Evolutionary conservation across 2,113 vertebrate species (phyloP).

Genomic region (Tragelaphus scriptus): DNA sequence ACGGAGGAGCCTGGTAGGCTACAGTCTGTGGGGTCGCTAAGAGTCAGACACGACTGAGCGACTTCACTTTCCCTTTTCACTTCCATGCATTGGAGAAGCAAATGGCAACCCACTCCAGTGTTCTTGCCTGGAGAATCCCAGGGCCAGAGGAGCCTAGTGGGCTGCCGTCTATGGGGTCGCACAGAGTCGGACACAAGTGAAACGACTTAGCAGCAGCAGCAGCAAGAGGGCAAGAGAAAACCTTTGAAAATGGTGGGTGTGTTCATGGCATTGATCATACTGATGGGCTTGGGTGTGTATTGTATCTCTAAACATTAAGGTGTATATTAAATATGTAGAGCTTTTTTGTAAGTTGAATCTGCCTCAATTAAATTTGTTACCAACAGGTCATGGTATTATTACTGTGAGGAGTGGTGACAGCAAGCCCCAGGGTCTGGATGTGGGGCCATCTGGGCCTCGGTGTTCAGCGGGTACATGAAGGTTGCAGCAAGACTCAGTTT

Average conservation of each 20-base stretch:
- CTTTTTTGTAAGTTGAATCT: neutral
- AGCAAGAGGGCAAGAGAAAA: neutral
- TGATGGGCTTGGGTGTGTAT: accelerated
- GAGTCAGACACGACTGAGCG: no score
- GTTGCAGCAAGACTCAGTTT: neutral
- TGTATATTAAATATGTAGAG: neutral
- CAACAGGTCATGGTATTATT: neutral
- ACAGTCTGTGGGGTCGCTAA: no score
- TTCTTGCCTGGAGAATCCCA: no score
- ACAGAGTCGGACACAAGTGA: no score
- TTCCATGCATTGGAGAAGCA: no score
- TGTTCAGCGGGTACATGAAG: accelerated
- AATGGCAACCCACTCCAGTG: no score
- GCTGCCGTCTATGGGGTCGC: no score
- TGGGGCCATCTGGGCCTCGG: accelerated
- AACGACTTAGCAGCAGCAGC: no score
- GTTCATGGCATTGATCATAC: neutral
- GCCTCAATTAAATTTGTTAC: neutral
- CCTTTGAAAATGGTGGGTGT: neutral
- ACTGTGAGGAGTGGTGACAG: accelerated
- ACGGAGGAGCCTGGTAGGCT: no score
- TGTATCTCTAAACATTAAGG: neutral
- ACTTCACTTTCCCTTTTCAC: no score
- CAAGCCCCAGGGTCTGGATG: accelerated
- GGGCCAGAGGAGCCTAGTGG: no score